Percentiles rank a stretch among this genome's conserved stretches.
Evolutionary conservation across 2,888 invertebrate species (phyloP).

Genomic region (Rhagium mordax): DNA sequence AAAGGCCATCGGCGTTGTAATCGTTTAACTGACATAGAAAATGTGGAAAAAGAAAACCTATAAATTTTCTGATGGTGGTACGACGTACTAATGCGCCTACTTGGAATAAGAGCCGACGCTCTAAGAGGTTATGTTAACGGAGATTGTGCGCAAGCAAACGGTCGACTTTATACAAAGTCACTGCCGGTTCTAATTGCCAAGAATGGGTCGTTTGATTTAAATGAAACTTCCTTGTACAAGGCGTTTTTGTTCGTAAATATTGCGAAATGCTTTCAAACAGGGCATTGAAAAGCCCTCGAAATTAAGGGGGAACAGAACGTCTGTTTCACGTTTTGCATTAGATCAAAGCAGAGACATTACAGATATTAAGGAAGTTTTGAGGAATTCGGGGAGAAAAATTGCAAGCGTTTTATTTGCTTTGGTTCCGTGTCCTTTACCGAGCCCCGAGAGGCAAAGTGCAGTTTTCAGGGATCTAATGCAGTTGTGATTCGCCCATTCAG

Average conservation of each 20-base stretch:
- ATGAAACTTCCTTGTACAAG: not conserved
- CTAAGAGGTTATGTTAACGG: too few relatives aligned
- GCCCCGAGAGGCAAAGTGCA: slow-evolving; percentile 23
- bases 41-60: too few relatives aligned
- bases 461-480: slow-evolving; percentile 31
- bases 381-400: slow-evolving; percentile 19
- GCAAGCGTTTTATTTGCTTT: slow-evolving; percentile 29
- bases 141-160: too few relatives aligned
- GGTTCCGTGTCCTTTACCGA: slow-evolving; percentile 3
- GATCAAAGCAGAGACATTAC: slow-evolving; percentile 22
- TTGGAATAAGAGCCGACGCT: too few relatives aligned
- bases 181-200: not conserved
- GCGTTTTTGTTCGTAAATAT: not conserved
- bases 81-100: too few relatives aligned
- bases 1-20: too few relatives aligned
- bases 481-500: slow-evolving; percentile 29
- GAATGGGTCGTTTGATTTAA: not conserved
- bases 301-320: slow-evolving; percentile 2
- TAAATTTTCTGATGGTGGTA: too few relatives aligned
- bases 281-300: slow-evolving; percentile 12
- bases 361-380: slow-evolving; percentile 21
- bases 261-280: not conserved
- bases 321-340: slow-evolving; percentile 18
- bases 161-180: too few relatives aligned
- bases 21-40: too few relatives aligned